These are phyloP conservation scores for Gymnoscopelus braueri DNA, from an alignment of 2,797 vertebrate genomes.

Conservation along the genomic window DNA sequence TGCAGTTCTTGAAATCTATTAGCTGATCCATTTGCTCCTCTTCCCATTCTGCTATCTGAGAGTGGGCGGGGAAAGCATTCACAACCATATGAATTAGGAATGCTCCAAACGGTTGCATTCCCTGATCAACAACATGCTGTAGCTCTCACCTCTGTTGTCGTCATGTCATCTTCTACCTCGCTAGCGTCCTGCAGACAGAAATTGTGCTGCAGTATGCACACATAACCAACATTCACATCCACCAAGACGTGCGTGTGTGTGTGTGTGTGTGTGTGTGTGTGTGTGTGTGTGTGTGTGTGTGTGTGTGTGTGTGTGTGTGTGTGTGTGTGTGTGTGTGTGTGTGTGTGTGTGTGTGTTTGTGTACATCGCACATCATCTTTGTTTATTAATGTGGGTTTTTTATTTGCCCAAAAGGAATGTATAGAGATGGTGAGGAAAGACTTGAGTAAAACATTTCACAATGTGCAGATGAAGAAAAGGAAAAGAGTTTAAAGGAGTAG, in stretches of 20 bases:
- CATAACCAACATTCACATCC: conserved; percentile 6
- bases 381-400: too few relatives aligned
- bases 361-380: too few relatives aligned
- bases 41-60: conserved; percentile 93
- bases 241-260: neutral
- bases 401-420: neutral
- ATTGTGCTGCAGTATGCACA: neutral
- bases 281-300: too few relatives aligned
- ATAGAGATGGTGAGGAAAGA: neutral
- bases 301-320: neutral
- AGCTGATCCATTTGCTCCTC: conserved; percentile 92
- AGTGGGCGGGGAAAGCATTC: neutral
- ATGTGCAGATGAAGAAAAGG: conserved; percentile 24
- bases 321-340: too few relatives aligned
- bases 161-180: conserved; percentile 84
- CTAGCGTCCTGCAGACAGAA: conserved; percentile 72
- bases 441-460: conserved; percentile 40
- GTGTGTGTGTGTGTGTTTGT: too few relatives aligned
- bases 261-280: too few relatives aligned
- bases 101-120: too few relatives aligned
- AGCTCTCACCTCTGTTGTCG: conserved; percentile 78
- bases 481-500: neutral
- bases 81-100: too few relatives aligned
- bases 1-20: conserved; percentile 95
- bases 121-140: neutral